phyloP scores from a whole-genome alignment of 2,888 invertebrate genomes.

The Tanytarsus gracilentus region DNA sequence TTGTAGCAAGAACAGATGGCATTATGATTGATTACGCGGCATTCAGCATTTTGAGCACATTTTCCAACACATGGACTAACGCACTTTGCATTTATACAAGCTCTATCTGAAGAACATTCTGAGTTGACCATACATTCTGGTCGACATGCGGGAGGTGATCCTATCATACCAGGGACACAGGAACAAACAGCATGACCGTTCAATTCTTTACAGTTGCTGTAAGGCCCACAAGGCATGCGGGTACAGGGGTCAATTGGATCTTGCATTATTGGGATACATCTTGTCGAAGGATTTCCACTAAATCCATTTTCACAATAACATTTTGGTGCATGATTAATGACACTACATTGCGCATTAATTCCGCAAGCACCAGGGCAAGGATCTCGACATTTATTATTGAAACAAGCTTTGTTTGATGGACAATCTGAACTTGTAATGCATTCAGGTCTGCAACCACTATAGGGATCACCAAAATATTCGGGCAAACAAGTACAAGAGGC shows the following conservation, averaged over 20 bases:
- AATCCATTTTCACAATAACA: constrained; percentile 70
- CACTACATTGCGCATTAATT: constrained; percentile 67
- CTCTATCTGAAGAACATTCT: too few relatives aligned
- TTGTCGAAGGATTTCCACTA: constrained; percentile 72
- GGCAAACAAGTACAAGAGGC: constrained; percentile 51
- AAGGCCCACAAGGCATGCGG: constrained; percentile 75
- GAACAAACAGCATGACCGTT: constrained; percentile 65
- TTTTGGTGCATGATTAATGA: constrained; percentile 76
- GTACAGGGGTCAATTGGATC: constrained; percentile 59
- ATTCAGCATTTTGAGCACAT: constrained; percentile 74
- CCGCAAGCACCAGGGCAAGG: constrained; percentile 49
- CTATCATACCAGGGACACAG: constrained; percentile 55
- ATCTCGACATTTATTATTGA: not conserved
- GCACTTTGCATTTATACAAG: constrained; percentile 72
- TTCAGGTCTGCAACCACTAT: constrained; percentile 65
- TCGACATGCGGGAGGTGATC: constrained; percentile 59
- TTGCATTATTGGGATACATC: constrained; percentile 49
- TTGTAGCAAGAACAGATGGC: constrained; percentile 73
- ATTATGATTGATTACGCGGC: constrained; percentile 76
- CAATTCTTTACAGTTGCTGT: constrained; percentile 65
- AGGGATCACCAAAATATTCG: constrained; percentile 50
- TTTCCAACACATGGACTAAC: constrained; percentile 72
- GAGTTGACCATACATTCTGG: constrained; percentile 64
- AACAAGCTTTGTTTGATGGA: constrained; percentile 68
- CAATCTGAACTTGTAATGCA: constrained; percentile 79